Conservation (phyloP, 2,888 invertebrate species). For the Axea sp. region DNA sequence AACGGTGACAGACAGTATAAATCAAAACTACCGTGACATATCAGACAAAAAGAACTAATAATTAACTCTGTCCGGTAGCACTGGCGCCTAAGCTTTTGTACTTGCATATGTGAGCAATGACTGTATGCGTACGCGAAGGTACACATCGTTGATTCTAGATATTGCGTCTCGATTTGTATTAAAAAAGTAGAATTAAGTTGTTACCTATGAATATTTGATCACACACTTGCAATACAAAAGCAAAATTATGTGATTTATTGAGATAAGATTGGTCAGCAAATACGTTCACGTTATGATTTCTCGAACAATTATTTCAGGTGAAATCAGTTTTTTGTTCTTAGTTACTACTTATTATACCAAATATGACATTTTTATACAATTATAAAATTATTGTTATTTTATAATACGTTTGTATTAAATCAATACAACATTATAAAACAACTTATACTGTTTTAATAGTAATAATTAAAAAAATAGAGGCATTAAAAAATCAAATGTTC, state of each 20-base stretch:
- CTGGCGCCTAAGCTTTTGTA: slow-evolving; percentile 56
- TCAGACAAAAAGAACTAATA: slow-evolving; percentile 56
- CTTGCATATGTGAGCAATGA: not conserved
- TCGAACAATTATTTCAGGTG: slow-evolving; percentile 6
- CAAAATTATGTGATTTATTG: slow-evolving; percentile 13
- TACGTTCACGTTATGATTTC: not conserved
- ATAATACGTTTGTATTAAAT: too few relatives aligned
- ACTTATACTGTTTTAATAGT: too few relatives aligned
- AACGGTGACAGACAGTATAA: slow-evolving; percentile 70
- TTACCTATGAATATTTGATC: not conserved
- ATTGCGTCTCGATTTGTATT: slow-evolving; percentile 7
- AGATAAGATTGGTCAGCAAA: slow-evolving; percentile 8
- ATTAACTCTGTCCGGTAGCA: slow-evolving; percentile 62
- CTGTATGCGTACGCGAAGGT: not conserved
- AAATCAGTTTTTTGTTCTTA: not conserved
- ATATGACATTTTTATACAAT: too few relatives aligned
- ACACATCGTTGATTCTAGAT: not conserved
- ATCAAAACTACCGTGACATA: slow-evolving; percentile 65
- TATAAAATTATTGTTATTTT: too few relatives aligned
- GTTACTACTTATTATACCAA: too few relatives aligned
- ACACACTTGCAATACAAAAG: not conserved
- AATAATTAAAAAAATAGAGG: too few relatives aligned
- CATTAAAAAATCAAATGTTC: too few relatives aligned
- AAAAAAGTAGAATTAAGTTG: slow-evolving; percentile 10
- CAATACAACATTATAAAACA: too few relatives aligned